Base-by-base conservation (phyloP, 2,888 invertebrate genomes). In the Drosophila heteroneura region DNA sequence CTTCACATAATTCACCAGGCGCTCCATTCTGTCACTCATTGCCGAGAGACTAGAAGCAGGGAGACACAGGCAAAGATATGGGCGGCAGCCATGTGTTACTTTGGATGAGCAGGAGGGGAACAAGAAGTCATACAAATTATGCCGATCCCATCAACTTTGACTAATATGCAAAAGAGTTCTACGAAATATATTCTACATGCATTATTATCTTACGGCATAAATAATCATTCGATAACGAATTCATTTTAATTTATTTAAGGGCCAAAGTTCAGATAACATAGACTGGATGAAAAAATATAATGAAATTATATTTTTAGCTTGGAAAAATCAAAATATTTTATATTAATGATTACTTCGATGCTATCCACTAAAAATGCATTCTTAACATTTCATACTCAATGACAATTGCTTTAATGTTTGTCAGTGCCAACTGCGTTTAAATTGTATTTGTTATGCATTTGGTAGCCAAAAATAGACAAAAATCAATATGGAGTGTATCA, bases 1-100 rank as follows among this genome's bases (percentile, higher is more conserved):
- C 62, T 41, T 33, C 62, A 65, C 82, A 83, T 84, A 84, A 83
- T 66, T 83, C 76, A 86, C 76, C 22, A 51, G 49, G 47, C 33
- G 39, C 68, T 52, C 28, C 62, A 69, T 37, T 58, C 58, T 53
- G 49, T 68, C 37, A 44, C 54, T 63, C 39, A 70, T 64, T 49
- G 22, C 26, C 28, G 22, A 10, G 28, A 22, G 28, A 19, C 62
- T 56, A 14, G 76, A 41, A 49, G 37, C 44, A 28, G 35, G 32
- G 39, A 41, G 10, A 22, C 30, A 22, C 41, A 14, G 32, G 37
- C 19, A n/a, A 6, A 16, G n/a, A 51, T 22, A 26, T 16, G 16
- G 28, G 53, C 7, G 47, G 22, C 47, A 22, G 28, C 37, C 32
- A 49, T 49, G 30, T 14, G 35, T 49, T 26, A n/a, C n/a, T 35